phyloP scores from a whole-genome alignment of 2,113 vertebrate genomes.

The Pao palembangensis region DNA sequence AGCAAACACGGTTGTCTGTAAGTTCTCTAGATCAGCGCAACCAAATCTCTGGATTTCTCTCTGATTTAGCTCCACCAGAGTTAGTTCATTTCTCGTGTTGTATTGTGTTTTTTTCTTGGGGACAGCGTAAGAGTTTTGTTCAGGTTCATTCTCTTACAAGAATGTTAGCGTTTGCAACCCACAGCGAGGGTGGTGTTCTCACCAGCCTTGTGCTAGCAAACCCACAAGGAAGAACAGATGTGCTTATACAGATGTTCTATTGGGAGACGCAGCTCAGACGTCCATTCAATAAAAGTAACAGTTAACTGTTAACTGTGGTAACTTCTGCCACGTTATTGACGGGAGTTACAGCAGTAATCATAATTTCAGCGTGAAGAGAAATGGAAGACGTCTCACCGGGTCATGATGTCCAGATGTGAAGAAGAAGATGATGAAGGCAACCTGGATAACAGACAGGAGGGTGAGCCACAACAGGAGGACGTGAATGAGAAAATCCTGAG shows the following conservation, averaged over 20 bases:
- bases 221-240: constrained; percentile 52
- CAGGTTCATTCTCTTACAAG: neutral
- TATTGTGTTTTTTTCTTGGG: neutral
- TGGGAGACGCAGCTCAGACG: neutral
- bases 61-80: no score
- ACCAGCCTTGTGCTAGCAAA: constrained; percentile 42
- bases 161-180: constrained; percentile 20
- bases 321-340: no score
- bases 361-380: neutral
- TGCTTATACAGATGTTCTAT: constrained; percentile 7
- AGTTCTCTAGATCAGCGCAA: no score
- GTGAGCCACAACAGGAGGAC: constrained; percentile 62
- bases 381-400: constrained; percentile 48
- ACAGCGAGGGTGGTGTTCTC: constrained; percentile 32
- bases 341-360: neutral
- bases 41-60: neutral
- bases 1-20: neutral
- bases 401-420: constrained; percentile 37
- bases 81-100: neutral
- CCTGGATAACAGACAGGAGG: constrained; percentile 55
- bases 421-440: constrained; percentile 39
- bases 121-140: neutral
- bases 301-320: no score
- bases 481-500: constrained; percentile 33
- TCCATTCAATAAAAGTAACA: neutral